phyloP scores from a whole-genome alignment of 2,888 invertebrate species.

The Germaria angustata region DNA sequence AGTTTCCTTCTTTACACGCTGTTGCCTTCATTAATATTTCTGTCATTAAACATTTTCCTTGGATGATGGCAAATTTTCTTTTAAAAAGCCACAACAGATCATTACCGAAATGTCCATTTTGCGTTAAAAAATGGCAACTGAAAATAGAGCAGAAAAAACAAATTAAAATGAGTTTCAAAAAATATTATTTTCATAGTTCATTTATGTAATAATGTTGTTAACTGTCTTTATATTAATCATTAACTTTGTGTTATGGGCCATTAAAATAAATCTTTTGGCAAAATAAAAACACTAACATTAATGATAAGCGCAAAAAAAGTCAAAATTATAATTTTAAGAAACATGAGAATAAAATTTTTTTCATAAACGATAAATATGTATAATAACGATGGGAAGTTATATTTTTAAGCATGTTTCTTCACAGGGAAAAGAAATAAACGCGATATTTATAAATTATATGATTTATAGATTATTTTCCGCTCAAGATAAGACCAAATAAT shows the following conservation, averaged over 20 bases:
- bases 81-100: not conserved
- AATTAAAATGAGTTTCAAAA: slow-evolving; percentile 1
- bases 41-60: slow-evolving; percentile 6
- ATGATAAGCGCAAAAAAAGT: not conserved
- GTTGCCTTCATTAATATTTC: slow-evolving; percentile 6
- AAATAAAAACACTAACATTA: slow-evolving; percentile 42
- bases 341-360: not conserved
- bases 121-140: not conserved
- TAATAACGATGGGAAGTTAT: not conserved
- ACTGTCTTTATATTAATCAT: slow-evolving; percentile 54
- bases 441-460: not conserved
- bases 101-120: not conserved
- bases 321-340: slow-evolving; percentile 16
- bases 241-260: slow-evolving; percentile 51
- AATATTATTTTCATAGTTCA: slow-evolving; percentile 41
- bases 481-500: too few species aligned
- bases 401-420: too few species aligned
- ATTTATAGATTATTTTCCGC: too few species aligned
- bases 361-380: not conserved
- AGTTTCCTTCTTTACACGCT: not conserved
- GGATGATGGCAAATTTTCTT: not conserved
- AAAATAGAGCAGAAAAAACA: slow-evolving; percentile 13
- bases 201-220: slow-evolving; percentile 53
- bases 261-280: slow-evolving; percentile 59
- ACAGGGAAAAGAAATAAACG: not conserved